A percentile compares a stretch with the other conserved stretches of the same genome.
These are phyloP conservation scores for Apis cerana DNA, from an alignment of 1,140 invertebrate genomes.

Conservation along the genomic window DNA sequence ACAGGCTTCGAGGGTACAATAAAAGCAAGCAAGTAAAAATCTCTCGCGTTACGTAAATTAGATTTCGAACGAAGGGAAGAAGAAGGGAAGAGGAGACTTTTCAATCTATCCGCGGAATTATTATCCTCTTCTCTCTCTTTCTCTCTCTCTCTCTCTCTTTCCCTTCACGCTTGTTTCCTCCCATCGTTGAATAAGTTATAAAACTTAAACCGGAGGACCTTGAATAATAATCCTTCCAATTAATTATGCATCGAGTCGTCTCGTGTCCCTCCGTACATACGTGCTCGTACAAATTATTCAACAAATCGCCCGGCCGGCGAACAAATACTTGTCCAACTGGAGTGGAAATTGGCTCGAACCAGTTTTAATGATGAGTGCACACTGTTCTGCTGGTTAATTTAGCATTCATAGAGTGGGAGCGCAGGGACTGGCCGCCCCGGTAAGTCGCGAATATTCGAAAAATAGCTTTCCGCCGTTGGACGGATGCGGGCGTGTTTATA, in stretches of 20 bases:
- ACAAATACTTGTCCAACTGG: conserved; percentile 46
- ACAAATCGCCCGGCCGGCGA: conserved; percentile 57
- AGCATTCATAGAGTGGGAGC: conserved; percentile 73
- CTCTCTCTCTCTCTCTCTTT: too few relatives aligned
- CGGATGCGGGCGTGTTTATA: background rate
- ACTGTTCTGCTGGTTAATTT: conserved; percentile 62
- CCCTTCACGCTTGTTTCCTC: background rate
- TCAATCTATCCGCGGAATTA: background rate
- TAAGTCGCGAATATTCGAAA: conserved; percentile 47
- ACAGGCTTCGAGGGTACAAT: background rate
- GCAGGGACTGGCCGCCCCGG: conserved; percentile 33
- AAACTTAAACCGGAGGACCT: conserved; percentile 42
- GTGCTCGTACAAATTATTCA: conserved; percentile 55
- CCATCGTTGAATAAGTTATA: conserved; percentile 46
- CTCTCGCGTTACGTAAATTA: background rate
- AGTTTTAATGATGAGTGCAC: conserved; percentile 61
- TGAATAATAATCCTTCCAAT: conserved; percentile 49
- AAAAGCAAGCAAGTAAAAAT: background rate
- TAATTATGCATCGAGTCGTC: conserved; percentile 33
- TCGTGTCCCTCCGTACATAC: conserved; percentile 7
- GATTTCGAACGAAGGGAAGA: background rate
- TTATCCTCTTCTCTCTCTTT: background rate
- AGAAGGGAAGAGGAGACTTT: background rate
- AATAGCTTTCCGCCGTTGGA: conserved; percentile 34
- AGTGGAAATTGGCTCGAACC: conserved; percentile 63